A percentile compares a stretch with the other conserved stretches of the same genome.
These are phyloP conservation scores for Lates calcarifer DNA, from an alignment of 2,113 vertebrate genomes.

Conservation along the genomic window DNA sequence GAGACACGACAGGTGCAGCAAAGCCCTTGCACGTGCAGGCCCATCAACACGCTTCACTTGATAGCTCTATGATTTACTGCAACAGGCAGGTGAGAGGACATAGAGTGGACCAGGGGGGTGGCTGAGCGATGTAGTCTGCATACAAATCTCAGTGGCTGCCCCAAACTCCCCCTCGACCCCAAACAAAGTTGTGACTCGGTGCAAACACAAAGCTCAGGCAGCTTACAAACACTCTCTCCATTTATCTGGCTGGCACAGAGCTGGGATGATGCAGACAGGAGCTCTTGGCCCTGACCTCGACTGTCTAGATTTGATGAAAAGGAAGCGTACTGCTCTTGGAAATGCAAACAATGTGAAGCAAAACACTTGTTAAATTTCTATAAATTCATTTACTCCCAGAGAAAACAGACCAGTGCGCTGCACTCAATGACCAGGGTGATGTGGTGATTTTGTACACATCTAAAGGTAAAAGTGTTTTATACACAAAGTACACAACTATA, in stretches of 20 bases:
- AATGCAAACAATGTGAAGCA: slow-evolving; percentile 52
- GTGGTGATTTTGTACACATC: background rate
- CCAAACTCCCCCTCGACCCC: slow-evolving; percentile 55
- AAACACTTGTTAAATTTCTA: slow-evolving; percentile 49
- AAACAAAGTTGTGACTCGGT: slow-evolving; percentile 77
- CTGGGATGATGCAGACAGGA: slow-evolving; percentile 72
- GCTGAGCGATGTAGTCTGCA: slow-evolving; percentile 86
- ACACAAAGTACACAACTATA: background rate
- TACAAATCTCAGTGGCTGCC: slow-evolving; percentile 85
- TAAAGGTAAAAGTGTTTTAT: too few species aligned
- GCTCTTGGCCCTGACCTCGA: slow-evolving; percentile 75
- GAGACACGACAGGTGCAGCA: slow-evolving; percentile 89
- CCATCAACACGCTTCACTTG: slow-evolving; percentile 92
- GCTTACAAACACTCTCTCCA: slow-evolving; percentile 71
- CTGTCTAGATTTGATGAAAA: slow-evolving; percentile 58
- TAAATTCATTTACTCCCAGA: slow-evolving; percentile 28
- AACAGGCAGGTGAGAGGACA: slow-evolving; percentile 96
- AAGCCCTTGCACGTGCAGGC: slow-evolving; percentile 92
- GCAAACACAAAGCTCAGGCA: slow-evolving; percentile 80
- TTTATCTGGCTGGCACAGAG: slow-evolving; percentile 67
- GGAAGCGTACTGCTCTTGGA: slow-evolving; percentile 50
- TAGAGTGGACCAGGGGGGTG: slow-evolving; percentile 85
- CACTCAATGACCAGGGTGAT: background rate
- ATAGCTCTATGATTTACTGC: slow-evolving; percentile 93
- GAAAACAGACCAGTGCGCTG: slow-evolving; percentile 1